Conservation (phyloP, 2,113 vertebrate species). For the Antechinus stuartii region DNA sequence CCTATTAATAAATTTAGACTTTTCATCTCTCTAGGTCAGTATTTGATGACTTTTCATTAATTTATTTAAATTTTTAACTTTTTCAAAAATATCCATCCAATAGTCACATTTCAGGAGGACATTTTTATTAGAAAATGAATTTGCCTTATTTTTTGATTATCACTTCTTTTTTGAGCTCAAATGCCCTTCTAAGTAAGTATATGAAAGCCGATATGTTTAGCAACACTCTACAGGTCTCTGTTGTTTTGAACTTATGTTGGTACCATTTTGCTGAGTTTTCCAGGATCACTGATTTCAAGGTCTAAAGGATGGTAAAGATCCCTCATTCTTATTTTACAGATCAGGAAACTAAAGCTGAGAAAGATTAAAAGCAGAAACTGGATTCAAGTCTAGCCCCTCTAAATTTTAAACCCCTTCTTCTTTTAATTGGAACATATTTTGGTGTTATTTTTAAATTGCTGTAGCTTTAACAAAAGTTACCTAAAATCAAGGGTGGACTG, state of each 20-base stretch:
- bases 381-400: too few relatives aligned
- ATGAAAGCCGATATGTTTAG: neutral
- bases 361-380: neutral
- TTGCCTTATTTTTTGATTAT: neutral
- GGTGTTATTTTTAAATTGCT: too few relatives aligned
- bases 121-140: neutral
- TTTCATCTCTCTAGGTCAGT: neutral
- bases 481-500: too few relatives aligned
- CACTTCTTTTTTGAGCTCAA: neutral
- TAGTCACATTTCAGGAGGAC: neutral
- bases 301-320: neutral
- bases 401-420: too few relatives aligned
- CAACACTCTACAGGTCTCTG: neutral
- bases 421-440: neutral
- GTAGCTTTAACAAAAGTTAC: too few relatives aligned
- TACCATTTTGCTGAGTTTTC: neutral
- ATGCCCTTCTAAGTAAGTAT: neutral
- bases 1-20: neutral
- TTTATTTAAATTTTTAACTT: neutral
- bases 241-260: neutral
- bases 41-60: neutral
- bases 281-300: neutral
- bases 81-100: neutral
- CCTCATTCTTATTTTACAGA: neutral
- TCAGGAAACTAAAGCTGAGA: neutral